Base-by-base conservation (phyloP, 2,888 invertebrate genomes). In the Sclerodermus sp. region DNA sequence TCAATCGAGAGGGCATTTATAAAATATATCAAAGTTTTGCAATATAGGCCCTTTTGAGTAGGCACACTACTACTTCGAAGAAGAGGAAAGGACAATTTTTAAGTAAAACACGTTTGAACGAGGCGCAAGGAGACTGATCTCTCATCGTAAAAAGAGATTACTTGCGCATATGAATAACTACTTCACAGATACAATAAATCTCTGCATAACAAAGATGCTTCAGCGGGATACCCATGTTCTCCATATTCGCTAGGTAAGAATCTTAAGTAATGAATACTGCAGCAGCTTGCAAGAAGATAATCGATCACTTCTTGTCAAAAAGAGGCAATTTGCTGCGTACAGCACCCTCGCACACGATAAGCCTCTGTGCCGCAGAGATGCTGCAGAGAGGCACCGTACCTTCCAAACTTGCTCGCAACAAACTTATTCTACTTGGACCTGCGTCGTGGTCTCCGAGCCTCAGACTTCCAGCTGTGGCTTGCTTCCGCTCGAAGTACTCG, bases 321-420 rank as follows among this genome's bases (percentile, higher is more conserved):
- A 93, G 84, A 58, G 89, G 90, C 73, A 93, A 82, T 79, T 93
- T 93, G 45, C 91, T 91, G 70, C 87, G 84, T 52, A 93, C 93
- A 45, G 92, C 92, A 58, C 93, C 93, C 72, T 92, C 92, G 78
- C 92, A 93, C 31, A 93, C 84, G 72, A 87, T 86, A 59, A 91
- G 82, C 40, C 90, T 80, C 67, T 85, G 87, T 59, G 84, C 84
- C 31, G 82, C 82, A 2, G 77, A 76, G 45, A 77, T 75, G 53
- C 81, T 81, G 64, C 84, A 83, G 53, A 84, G 81, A 8, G 76
- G 75, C 15, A 73, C 70, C 30, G 68, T 68, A 30, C 73, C 71
- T 42, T 77, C 78, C 23, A 78, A 60, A 40, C 74, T 74, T n/a
- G 77, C 74, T 16, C 74, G 62, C 18, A 78, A 51, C 46, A 78